phyloP scores from a whole-genome alignment of 1,140 invertebrate species.

The Lerema accius region DNA sequence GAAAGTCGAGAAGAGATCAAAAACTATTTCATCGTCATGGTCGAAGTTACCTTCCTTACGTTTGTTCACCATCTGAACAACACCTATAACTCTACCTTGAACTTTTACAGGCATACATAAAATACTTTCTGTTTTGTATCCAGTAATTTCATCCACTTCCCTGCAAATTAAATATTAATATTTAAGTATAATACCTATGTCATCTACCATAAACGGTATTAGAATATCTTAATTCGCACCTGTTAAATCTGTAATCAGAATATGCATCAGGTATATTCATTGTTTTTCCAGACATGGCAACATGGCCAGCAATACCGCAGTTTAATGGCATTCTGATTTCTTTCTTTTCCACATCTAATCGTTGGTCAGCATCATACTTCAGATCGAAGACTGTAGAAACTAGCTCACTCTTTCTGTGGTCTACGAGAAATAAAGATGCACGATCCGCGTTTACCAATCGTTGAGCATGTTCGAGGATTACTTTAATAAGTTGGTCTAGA shows the following conservation, averaged over 20 bases:
- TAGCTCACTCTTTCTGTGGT: slow-evolving; percentile 88
- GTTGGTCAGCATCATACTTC: slow-evolving; percentile 62
- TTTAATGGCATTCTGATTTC: slow-evolving; percentile 84
- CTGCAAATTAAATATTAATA: slow-evolving; percentile 53
- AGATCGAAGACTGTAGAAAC: slow-evolving; percentile 93
- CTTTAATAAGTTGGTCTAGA: slow-evolving; percentile 91
- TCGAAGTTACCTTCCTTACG: slow-evolving; percentile 85
- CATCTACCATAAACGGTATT: too few species aligned
- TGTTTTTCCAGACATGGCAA: slow-evolving; percentile 89
- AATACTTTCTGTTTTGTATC: slow-evolving; percentile 89
- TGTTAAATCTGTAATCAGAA: slow-evolving; percentile 90
- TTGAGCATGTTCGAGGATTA: slow-evolving; percentile 93
- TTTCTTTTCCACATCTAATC: slow-evolving; percentile 62
- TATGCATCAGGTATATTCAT: slow-evolving; percentile 92
- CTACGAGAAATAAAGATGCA: slow-evolving; percentile 90
- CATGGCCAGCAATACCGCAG: slow-evolving; percentile 85
- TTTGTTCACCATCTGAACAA: slow-evolving; percentile 96
- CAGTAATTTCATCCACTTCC: slow-evolving; percentile 89
- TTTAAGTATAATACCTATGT: too few species aligned
- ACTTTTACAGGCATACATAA: slow-evolving; percentile 95
- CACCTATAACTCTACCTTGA: slow-evolving; percentile 88
- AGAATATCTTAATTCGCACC: slow-evolving; percentile 43
- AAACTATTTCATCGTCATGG: slow-evolving; percentile 90
- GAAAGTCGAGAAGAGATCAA: slow-evolving; percentile 93
- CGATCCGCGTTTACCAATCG: slow-evolving; percentile 91